phyloP scores from a whole-genome alignment of 2,113 vertebrate species.

The Scytalopus superciliaris region DNA sequence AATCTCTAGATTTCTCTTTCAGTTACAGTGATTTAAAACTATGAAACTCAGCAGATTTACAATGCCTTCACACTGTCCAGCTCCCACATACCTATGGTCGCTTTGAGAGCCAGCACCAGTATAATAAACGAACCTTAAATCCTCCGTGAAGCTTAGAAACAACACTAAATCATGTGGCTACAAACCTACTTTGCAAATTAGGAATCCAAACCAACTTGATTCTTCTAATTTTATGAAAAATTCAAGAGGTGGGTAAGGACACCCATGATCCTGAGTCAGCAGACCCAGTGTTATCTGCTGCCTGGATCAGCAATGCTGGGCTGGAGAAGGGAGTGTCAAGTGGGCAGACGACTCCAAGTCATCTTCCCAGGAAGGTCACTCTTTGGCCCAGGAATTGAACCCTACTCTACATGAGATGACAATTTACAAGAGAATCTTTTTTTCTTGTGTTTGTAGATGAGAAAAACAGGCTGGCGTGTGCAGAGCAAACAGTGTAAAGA shows the following conservation, averaged over 20 bases:
- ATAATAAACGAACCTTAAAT: background rate
- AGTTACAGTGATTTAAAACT: background rate
- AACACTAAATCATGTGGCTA: background rate
- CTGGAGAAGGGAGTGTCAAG: background rate
- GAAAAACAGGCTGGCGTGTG: fast-evolving
- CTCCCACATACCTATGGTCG: background rate
- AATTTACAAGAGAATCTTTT: background rate
- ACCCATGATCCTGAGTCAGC: fast-evolving
- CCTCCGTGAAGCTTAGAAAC: background rate
- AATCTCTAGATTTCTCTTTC: background rate
- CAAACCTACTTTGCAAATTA: background rate
- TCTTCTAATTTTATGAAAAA: background rate
- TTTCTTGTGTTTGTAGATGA: background rate
- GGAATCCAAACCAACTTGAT: background rate
- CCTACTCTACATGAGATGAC: fast-evolving
- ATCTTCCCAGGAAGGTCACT: background rate
- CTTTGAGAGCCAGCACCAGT: background rate
- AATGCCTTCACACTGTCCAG: background rate
- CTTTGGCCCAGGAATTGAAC: background rate
- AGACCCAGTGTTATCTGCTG: background rate
- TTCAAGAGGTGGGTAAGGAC: background rate
- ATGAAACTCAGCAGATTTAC: background rate
- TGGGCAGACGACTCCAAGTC: background rate
- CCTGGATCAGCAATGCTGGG: background rate
- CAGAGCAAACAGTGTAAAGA: fast-evolving